A percentile compares a stretch with the other conserved stretches of the same genome.
These are phyloP conservation scores for Oryzias curvinotus DNA, from an alignment of 2,113 vertebrate species.

Conservation along the genomic window DNA sequence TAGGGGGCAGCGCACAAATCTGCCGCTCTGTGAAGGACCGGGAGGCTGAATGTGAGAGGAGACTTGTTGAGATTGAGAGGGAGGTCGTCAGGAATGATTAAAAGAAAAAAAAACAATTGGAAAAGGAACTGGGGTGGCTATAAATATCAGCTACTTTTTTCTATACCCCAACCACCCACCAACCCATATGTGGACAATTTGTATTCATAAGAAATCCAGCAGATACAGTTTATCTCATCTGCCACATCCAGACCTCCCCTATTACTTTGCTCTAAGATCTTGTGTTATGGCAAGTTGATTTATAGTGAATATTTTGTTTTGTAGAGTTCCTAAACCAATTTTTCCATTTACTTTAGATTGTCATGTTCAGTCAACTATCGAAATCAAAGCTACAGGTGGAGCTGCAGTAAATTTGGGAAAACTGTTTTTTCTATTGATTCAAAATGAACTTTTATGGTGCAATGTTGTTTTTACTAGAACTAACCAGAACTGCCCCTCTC, in stretches of 20 bases:
- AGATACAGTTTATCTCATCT: slow-evolving; percentile 3
- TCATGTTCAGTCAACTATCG: too few relatives aligned
- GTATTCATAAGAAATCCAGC: slow-evolving; percentile 28
- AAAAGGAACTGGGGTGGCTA: slow-evolving; percentile 16
- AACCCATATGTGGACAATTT: slow-evolving; percentile 2
- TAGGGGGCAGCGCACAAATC: slow-evolving; percentile 68
- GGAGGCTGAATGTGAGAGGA: slow-evolving; percentile 28
- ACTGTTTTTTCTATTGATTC: too few relatives aligned
- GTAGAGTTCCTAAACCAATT: neutral
- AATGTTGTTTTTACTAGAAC: neutral
- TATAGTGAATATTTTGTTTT: neutral
- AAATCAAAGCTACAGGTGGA: too few relatives aligned
- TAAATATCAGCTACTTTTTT: slow-evolving; percentile 45
- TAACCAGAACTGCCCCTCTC: neutral
- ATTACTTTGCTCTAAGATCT: slow-evolving; percentile 1
- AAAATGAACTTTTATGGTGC: neutral
- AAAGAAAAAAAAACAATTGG: slow-evolving; percentile 14
- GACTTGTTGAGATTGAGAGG: slow-evolving; percentile 37
- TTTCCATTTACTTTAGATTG: too few relatives aligned
- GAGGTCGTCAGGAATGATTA: slow-evolving; percentile 23
- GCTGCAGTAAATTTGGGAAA: too few relatives aligned
- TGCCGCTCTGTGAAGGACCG: slow-evolving; percentile 40
- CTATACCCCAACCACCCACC: neutral
- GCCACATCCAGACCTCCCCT: neutral
- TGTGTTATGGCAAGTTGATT: neutral